Conservation (phyloP, 2,888 invertebrate species). For the Drosophila algonquin region DNA sequence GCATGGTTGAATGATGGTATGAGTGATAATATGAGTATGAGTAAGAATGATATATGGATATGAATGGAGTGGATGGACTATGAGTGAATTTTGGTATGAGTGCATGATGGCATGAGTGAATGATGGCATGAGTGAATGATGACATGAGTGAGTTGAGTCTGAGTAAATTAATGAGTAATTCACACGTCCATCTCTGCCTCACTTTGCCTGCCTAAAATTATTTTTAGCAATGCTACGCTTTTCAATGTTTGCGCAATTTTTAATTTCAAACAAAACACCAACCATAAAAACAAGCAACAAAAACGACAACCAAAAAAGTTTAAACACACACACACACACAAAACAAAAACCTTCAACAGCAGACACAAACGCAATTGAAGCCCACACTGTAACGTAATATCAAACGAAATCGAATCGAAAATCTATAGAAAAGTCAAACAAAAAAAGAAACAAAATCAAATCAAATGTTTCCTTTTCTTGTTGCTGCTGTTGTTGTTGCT, state of each 20-base stretch:
- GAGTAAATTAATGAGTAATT: constrained; percentile 7
- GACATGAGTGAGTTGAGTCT: not conserved
- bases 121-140: no score
- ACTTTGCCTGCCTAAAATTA: constrained; percentile 55
- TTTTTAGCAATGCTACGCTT: constrained; percentile 44
- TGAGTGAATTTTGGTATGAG: no score
- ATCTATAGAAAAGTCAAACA: constrained; percentile 31
- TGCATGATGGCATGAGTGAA: not conserved
- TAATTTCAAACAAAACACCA: constrained; percentile 63
- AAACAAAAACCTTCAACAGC: constrained; percentile 41
- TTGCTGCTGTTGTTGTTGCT: constrained; percentile 5
- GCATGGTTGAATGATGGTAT: no score
- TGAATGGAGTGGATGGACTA: not conserved
- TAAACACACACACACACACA: constrained; percentile 1
- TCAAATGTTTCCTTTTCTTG: constrained; percentile 14
- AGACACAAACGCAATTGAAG: constrained; percentile 15
- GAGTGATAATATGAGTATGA: no score
- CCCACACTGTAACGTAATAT: constrained; percentile 42
- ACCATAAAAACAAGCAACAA: constrained; percentile 28
- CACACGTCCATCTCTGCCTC: constrained; percentile 38
- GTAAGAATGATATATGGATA: not conserved
- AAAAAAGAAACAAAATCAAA: constrained; percentile 7
- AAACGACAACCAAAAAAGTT: constrained; percentile 19
- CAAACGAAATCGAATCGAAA: constrained; percentile 61
- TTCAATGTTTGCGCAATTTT: constrained; percentile 67